A percentile compares a stretch with the other conserved stretches of the same genome.
Conservation (phyloP, 2,113 vertebrate species). For the Hoplias malabaricus region DNA sequence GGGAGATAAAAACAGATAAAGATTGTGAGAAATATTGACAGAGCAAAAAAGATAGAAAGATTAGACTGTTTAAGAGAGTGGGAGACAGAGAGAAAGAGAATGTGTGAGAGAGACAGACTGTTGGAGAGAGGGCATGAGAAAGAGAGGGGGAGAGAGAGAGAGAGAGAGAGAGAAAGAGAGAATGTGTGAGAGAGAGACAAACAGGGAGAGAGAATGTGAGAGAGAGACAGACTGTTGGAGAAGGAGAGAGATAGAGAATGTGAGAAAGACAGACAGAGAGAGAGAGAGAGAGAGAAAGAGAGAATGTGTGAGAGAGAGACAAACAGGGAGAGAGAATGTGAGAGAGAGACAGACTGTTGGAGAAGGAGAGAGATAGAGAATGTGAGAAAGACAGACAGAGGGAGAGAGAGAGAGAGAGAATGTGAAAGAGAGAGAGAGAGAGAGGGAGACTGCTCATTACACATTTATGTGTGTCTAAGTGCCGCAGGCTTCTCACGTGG, state of each 20-base stretch:
- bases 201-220: not conserved
- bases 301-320: slow-evolving; percentile 40
- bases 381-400: slow-evolving; percentile 38
- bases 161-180: too few species aligned
- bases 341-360: slow-evolving; percentile 66
- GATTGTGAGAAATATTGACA: too few species aligned
- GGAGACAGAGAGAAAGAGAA: too few species aligned
- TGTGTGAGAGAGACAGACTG: too few species aligned
- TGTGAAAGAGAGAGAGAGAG: slow-evolving; percentile 39
- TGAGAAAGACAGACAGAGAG: too few species aligned
- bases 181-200: too few species aligned
- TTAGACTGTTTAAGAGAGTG: too few species aligned
- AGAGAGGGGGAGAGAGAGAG: too few species aligned
- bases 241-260: slow-evolving; percentile 40
- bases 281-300: slow-evolving; percentile 40
- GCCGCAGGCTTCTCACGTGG: slow-evolving; percentile 57
- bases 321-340: too few species aligned
- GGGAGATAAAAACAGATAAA: too few species aligned
- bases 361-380: not conserved
- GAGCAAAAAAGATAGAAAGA: too few species aligned
- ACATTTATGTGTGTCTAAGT: slow-evolving; percentile 62
- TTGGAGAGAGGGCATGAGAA: too few species aligned
- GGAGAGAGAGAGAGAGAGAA: slow-evolving; percentile 39
- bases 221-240: not conserved
- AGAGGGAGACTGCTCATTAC: slow-evolving; percentile 69